These are phyloP conservation scores for Megalops cyprinoides DNA, from an alignment of 2,797 vertebrate genomes.

Conservation along the genomic window DNA sequence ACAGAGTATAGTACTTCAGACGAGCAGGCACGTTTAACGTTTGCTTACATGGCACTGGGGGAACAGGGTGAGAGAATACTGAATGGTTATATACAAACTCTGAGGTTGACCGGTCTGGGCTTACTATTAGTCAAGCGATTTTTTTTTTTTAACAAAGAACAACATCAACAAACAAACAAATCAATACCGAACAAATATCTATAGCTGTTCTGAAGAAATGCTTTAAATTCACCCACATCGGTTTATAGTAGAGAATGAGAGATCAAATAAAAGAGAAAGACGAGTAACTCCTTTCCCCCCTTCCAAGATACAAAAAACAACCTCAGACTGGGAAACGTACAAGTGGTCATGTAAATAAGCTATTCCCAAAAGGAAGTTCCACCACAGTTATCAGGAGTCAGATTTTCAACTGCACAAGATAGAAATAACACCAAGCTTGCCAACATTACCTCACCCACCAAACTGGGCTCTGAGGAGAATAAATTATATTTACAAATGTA, in stretches of 20 bases:
- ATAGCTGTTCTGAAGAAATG: constrained; percentile 32
- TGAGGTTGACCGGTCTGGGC: constrained; percentile 33
- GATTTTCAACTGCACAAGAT: constrained; percentile 54
- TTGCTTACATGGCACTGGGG: constrained; percentile 24
- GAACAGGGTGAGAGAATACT: constrained; percentile 24
- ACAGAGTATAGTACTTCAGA: constrained; percentile 16
- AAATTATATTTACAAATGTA: constrained; percentile 79
- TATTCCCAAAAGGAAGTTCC: constrained; percentile 40
- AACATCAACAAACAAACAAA: constrained; percentile 39
- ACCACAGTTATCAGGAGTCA: constrained; percentile 53
- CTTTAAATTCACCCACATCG: constrained; percentile 36
- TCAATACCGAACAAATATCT: constrained; percentile 49
- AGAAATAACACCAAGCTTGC: constrained; percentile 52
- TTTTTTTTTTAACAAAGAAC: constrained; percentile 38
- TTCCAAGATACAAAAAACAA: constrained; percentile 21
- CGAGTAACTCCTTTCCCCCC: constrained; percentile 9
- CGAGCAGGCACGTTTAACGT: constrained; percentile 14
- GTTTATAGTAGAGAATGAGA: constrained; percentile 21
- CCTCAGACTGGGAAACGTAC: constrained; percentile 16
- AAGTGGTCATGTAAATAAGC: constrained; percentile 38
- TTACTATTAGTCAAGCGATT: constrained; percentile 37
- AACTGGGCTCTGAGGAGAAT: constrained; percentile 65
- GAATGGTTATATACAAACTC: constrained; percentile 39
- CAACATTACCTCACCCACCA: constrained; percentile 60
- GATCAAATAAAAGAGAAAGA: constrained; percentile 22